phyloP scores from a whole-genome alignment of 2,113 vertebrate genomes.

The Chroicocephalus ridibundus region DNA sequence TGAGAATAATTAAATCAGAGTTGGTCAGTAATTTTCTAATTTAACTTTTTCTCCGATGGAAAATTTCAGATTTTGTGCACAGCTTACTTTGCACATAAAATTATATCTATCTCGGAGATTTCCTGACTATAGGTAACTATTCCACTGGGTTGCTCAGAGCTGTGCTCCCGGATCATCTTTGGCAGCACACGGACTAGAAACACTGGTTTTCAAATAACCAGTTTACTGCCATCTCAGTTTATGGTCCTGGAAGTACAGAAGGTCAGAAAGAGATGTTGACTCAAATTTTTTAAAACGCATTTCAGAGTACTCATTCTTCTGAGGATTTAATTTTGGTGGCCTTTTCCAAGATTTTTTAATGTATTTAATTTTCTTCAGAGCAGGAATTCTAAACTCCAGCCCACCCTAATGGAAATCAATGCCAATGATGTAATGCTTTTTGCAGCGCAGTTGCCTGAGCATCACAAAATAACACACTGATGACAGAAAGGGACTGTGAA shows the following conservation, averaged over 20 bases:
- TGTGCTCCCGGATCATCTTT: neutral
- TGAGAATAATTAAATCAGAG: neutral
- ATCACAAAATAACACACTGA: neutral
- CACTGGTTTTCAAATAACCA: neutral
- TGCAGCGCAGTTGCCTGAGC: neutral
- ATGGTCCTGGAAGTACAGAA: neutral
- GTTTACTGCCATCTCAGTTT: neutral
- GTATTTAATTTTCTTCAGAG: neutral
- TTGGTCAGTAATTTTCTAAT: neutral
- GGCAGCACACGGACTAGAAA: neutral
- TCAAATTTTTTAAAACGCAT: neutral
- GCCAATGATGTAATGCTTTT: neutral
- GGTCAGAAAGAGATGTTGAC: neutral
- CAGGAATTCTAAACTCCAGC: neutral
- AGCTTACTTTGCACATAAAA: neutral
- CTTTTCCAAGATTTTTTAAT: neutral
- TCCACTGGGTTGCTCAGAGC: neutral
- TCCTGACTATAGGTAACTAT: neutral
- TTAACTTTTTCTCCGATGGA: neutral
- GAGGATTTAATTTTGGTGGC: neutral
- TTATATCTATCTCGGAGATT: neutral
- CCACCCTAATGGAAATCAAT: neutral
- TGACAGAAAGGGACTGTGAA: neutral
- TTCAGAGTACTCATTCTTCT: neutral
- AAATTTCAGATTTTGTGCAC: neutral